phyloP scores from a whole-genome alignment of 2,888 invertebrate species.

The Lamellibrachia columna region DNA sequence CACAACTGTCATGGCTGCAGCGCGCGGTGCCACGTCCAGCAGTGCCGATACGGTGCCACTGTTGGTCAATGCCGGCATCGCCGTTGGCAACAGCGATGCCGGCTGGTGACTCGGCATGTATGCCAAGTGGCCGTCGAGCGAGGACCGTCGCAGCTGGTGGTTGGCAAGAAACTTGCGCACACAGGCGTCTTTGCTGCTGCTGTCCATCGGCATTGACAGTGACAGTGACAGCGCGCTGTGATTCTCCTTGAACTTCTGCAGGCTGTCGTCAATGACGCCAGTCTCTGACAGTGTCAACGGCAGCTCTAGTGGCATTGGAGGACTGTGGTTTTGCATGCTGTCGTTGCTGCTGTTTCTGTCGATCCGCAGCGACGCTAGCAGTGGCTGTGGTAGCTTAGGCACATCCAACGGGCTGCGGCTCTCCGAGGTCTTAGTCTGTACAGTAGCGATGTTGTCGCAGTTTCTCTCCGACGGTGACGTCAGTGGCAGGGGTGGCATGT shows the following conservation, averaged over 20 bases:
- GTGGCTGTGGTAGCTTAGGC: not conserved
- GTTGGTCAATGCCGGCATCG: not conserved
- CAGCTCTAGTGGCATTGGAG: not conserved
- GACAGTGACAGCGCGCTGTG: not conserved
- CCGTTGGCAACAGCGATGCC: not conserved
- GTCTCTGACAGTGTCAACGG: not conserved
- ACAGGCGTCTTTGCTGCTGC: not conserved
- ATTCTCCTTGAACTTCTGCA: not conserved
- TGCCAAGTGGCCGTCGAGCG: not conserved
- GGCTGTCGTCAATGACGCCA: not conserved
- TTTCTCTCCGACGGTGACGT: not conserved
- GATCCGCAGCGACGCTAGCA: not conserved
- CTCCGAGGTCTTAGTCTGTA: not conserved
- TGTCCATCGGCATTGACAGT: not conserved
- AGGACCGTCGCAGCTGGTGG: not conserved
- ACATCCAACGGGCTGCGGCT: not conserved
- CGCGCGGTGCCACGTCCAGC: not conserved
- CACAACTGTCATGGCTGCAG: not conserved
- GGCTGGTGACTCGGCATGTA: conserved; percentile 5
- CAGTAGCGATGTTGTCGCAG: not conserved
- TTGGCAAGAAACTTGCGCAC: conserved; percentile 16
- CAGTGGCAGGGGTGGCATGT: not conserved
- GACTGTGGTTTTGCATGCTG: not conserved
- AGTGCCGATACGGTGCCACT: not conserved
- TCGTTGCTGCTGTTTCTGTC: not conserved